Conservation (phyloP, 2,113 vertebrate species). For the Macrotis lagotis region DNA sequence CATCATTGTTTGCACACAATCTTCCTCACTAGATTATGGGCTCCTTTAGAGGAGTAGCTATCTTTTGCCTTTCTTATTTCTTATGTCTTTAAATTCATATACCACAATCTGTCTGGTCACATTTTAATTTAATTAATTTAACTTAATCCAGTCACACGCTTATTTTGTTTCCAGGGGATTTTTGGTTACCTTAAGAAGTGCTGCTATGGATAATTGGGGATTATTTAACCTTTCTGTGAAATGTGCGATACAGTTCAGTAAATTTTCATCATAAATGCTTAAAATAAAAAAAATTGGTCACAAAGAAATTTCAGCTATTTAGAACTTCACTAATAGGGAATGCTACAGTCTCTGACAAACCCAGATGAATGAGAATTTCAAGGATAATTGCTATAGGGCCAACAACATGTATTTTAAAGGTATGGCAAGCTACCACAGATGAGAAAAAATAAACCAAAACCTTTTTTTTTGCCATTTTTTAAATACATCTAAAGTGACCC, state of each 20-base stretch:
- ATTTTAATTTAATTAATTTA: too few species aligned
- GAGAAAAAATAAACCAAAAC: background rate
- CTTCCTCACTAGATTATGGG: background rate
- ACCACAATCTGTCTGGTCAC: background rate
- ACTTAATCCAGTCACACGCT: too few species aligned
- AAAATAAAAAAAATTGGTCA: background rate
- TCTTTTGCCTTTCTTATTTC: background rate
- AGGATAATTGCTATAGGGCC: background rate
- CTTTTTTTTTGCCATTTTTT: too few species aligned
- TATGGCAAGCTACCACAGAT: conserved; percentile 4
- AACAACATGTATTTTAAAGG: background rate
- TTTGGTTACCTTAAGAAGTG: background rate
- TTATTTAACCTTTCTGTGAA: background rate
- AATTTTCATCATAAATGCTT: background rate
- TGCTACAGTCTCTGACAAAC: background rate
- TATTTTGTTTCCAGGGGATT: background rate
- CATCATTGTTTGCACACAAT: background rate
- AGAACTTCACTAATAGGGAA: background rate
- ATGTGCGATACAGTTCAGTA: background rate
- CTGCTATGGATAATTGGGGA: background rate
- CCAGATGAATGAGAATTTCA: conserved; percentile 12
- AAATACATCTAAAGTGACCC: conserved; percentile 5
- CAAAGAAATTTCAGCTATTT: background rate
- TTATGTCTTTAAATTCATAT: background rate
- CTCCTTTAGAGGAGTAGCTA: background rate